Evolutionary conservation across 53 echinoderm and acorn worm species (phyloP).

Genomic region (Zoroaster sp.): DNA sequence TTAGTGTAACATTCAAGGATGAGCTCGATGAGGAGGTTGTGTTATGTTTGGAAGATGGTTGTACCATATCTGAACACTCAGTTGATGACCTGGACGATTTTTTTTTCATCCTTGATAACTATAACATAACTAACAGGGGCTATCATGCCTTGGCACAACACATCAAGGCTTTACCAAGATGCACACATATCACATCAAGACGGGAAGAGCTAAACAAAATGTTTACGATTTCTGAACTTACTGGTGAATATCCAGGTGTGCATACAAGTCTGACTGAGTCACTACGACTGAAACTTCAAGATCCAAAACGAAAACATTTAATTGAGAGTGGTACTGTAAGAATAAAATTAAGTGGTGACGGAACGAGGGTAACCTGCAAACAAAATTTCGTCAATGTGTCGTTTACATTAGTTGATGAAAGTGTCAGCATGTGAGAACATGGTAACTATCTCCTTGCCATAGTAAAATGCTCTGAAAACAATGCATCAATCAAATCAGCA

Average conservation of each 20-base stretch:
- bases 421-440: slow-evolving; percentile 41
- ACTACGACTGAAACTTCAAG: neutral
- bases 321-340: slow-evolving; percentile 20
- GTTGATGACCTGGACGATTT: slow-evolving; percentile 38
- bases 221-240: slow-evolving; percentile 19
- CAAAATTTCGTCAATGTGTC: slow-evolving; percentile 43
- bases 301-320: slow-evolving; percentile 19
- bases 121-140: slow-evolving; percentile 51
- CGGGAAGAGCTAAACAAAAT: slow-evolving; percentile 8
- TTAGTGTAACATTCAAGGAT: slow-evolving; percentile 14
- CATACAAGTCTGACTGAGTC: neutral
- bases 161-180: slow-evolving; percentile 7
- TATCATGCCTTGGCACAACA: slow-evolving; percentile 38
- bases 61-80: too few species aligned
- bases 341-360: slow-evolving; percentile 53
- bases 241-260: slow-evolving; percentile 40
- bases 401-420: slow-evolving; percentile 41
- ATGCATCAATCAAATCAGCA: slow-evolving; percentile 13
- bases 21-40: too few species aligned
- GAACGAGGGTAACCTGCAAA: slow-evolving; percentile 36
- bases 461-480: slow-evolving; percentile 39
- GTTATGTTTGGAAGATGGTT: slow-evolving; percentile 10
- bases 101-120: slow-evolving; percentile 33
- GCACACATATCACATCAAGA: slow-evolving; percentile 12
- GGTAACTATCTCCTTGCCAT: slow-evolving; percentile 59